Conservation (phyloP, 2,113 vertebrate genomes). For the Tiliqua scincoides region DNA sequence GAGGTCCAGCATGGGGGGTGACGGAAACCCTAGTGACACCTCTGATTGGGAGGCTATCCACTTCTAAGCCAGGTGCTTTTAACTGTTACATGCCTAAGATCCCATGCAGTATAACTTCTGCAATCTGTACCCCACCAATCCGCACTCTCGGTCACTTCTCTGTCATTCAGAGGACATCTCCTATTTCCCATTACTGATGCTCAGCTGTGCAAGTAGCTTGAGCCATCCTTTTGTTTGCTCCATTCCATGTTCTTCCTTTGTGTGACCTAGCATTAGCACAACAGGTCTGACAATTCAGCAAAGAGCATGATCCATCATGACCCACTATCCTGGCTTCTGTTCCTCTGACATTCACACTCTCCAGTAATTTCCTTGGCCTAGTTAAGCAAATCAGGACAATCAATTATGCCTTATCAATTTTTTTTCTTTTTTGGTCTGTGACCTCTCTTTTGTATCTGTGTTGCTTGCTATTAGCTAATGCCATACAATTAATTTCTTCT, state of each 20-base stretch:
- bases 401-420: conserved; percentile 65
- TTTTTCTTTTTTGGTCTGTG: conserved; percentile 61
- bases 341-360: conserved; percentile 42
- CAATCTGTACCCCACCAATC: not conserved
- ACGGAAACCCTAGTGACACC: too few relatives aligned
- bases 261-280: not conserved
- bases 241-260: not conserved
- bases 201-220: not conserved
- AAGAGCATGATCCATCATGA: not conserved
- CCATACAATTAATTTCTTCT: conserved; percentile 75
- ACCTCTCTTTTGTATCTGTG: conserved; percentile 57
- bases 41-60: conserved; percentile 55
- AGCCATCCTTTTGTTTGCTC: not conserved
- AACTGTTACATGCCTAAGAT: conserved; percentile 51
- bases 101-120: not conserved
- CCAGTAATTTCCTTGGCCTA: conserved; percentile 56
- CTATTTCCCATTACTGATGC: not conserved
- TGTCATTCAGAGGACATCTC: not conserved
- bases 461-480: conserved; percentile 79
- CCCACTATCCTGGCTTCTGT: conserved; percentile 42
- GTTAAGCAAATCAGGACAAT: conserved; percentile 72
- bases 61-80: conserved; percentile 59
- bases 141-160: not conserved
- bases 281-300: not conserved
- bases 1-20: too few relatives aligned